A percentile compares a stretch with the other conserved stretches of the same genome.
Conservation (phyloP, 2,113 vertebrate genomes). For the Pygoscelis adeliae region DNA sequence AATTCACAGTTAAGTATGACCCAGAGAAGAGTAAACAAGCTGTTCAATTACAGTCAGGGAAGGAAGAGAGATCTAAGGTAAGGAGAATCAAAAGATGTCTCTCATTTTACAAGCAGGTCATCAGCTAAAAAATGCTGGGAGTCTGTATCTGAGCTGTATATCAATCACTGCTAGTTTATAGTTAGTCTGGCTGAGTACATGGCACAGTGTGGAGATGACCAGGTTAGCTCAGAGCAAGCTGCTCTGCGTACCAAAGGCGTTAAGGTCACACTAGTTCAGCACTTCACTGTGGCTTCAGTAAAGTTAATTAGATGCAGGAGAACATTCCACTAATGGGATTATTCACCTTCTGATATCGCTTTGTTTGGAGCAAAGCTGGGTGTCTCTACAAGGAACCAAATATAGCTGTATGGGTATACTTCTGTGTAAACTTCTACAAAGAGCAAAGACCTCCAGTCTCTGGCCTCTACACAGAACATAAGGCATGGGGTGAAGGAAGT, state of each 20-base stretch:
- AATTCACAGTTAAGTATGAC: background rate
- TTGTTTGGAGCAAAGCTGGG: background rate
- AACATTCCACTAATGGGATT: background rate
- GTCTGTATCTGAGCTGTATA: background rate
- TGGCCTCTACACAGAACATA: background rate
- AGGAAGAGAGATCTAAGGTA: background rate
- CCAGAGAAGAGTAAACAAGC: background rate
- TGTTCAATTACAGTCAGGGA: background rate
- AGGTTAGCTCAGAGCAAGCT: background rate
- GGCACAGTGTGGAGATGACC: background rate
- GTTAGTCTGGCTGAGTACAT: background rate
- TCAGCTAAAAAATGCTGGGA: background rate
- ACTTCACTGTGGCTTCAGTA: background rate
- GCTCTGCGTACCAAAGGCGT: background rate
- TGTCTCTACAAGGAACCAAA: background rate
- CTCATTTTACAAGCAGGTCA: background rate
- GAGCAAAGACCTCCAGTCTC: background rate
- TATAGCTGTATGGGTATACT: background rate
- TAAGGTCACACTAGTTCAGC: background rate
- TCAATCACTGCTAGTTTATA: background rate
- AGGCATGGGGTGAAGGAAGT: background rate
- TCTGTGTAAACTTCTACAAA: background rate
- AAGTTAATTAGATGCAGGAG: background rate
- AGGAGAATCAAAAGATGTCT: background rate
- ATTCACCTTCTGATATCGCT: background rate